Conservation (phyloP, 2,113 vertebrate species). For the Pogona vitticeps region DNA sequence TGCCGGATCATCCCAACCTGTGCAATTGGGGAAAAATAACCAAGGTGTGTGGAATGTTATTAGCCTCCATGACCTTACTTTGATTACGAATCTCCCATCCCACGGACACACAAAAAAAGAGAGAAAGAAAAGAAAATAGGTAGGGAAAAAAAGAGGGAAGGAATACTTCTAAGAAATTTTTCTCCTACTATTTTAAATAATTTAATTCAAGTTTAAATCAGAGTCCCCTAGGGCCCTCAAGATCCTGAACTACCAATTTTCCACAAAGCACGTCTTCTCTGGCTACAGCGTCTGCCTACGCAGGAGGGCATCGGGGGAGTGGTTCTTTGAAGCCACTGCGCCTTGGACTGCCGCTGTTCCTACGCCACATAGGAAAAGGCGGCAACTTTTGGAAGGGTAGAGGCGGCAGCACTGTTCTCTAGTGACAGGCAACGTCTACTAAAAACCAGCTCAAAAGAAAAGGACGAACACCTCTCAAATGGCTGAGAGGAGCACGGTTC, state of each 20-base stretch:
- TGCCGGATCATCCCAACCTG: background rate
- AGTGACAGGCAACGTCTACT: background rate
- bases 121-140: background rate
- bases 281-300: background rate
- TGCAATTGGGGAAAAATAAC: background rate
- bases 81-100: background rate
- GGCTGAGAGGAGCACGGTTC: background rate
- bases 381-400: background rate
- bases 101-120: background rate
- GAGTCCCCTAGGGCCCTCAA: background rate
- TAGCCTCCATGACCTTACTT: background rate
- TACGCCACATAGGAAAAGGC: background rate
- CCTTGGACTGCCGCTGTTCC: constrained; percentile 15
- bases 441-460: background rate
- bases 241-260: background rate
- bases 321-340: constrained; percentile 10
- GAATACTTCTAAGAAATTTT: background rate
- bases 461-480: background rate
- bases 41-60: background rate
- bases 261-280: background rate
- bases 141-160: background rate
- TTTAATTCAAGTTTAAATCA: background rate
- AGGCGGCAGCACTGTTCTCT: no score
- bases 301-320: background rate
- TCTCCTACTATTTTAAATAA: background rate